Evolutionary conservation across 2,797 vertebrate genomes (phyloP), one percentile per base, ranked within the genome.

Genomic region (Lagodon rhomboides): DNA sequence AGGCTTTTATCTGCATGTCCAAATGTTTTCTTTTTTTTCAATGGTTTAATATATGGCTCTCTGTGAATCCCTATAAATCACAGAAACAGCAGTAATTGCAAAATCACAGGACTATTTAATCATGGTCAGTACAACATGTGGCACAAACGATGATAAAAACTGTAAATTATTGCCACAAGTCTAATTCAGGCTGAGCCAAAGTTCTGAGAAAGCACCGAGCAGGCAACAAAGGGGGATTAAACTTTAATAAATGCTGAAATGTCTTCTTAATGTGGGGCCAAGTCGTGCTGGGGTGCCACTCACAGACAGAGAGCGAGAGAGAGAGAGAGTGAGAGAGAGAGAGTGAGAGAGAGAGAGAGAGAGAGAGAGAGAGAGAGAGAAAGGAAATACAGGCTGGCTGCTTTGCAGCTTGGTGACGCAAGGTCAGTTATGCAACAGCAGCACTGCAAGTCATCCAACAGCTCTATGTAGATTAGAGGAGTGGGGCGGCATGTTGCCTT

Each of bases 371-470:
- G 46, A 62, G 3, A 61, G 60, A 71, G 59, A 79, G 47, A 62
- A 20, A 77, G 67, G 59, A 86, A 79, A 74, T 66, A 82, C 56
- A 79, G 56, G 59, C 82, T 83, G 73, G 69, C 86, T 89, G 89
- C 83, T 82, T 89, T 77, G 89, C 90, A 88, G 82, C 60, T 89
- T 80, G 81, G 90, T 89, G 91, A 94, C 84, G 91, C 93, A 96
- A 96, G 87, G 93, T 93, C 92, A 88, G 94, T 96, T 97, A 97
- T 85, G 88, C 93, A 97, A 96, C 90, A 90, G 88, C 88, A 90
- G 89, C 87, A 87, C 94, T 95, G 95, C 94, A 95, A 96, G 93
- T 93, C 93, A 85, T 89, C 93, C 91, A 85, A 79, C 87, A 73
- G 87, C 77, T 79, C 94, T 91, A 90, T 94, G 92, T 87, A 88